A percentile compares a stretch with the other conserved stretches of the same genome.
These are phyloP conservation scores for Lagopus muta DNA, from an alignment of 2,113 vertebrate genomes.

Conservation along the genomic window DNA sequence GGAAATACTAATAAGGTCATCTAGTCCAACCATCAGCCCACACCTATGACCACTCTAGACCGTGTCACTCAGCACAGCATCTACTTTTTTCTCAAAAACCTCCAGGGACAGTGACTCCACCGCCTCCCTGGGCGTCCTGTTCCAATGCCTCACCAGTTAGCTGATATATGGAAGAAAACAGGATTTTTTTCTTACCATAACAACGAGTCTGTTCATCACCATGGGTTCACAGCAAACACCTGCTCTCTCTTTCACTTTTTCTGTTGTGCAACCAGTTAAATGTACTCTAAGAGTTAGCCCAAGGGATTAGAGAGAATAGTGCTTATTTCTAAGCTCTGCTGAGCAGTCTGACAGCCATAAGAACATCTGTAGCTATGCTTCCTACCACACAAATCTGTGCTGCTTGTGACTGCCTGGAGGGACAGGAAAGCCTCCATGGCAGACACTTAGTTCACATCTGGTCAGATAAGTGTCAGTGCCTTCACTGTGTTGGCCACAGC, in stretches of 20 bases:
- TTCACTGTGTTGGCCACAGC: background rate
- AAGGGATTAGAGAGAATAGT: background rate
- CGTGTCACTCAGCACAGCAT: too few relatives aligned
- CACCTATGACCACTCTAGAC: too few relatives aligned
- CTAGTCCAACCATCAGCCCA: too few relatives aligned
- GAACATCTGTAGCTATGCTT: constrained; percentile 13
- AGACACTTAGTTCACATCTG: background rate
- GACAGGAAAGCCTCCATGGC: background rate
- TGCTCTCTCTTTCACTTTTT: constrained; percentile 15
- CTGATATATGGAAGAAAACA: background rate
- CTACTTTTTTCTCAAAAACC: too few relatives aligned
- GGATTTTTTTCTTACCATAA: background rate
- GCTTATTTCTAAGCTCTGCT: background rate
- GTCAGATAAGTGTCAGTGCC: background rate
- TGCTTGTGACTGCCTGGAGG: background rate
- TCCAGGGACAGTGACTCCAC: too few relatives aligned
- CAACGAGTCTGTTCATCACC: constrained; percentile 9
- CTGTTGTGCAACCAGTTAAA: constrained; percentile 28
- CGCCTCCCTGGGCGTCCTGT: too few relatives aligned
- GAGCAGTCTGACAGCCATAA: constrained; percentile 13
- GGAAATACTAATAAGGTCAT: too few relatives aligned
- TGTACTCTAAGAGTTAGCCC: background rate
- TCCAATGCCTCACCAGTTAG: background rate
- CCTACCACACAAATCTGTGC: background rate
- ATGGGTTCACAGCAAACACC: constrained; percentile 34